These are phyloP conservation scores for Amphiprion percula DNA, from an alignment of 2,113 vertebrate species.

Conservation along the genomic window DNA sequence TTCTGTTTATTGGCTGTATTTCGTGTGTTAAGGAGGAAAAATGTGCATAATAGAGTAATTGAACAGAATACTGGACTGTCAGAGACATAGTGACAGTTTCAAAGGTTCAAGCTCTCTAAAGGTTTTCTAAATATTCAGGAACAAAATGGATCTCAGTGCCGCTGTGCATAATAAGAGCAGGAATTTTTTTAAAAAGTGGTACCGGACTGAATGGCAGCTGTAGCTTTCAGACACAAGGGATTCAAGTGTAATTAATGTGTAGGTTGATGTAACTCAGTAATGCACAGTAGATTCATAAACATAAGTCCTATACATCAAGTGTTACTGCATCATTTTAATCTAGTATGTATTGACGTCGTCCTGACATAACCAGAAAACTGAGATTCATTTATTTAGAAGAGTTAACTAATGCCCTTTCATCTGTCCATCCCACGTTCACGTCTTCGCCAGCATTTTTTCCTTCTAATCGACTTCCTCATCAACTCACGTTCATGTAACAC, in stretches of 20 bases:
- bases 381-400: neutral
- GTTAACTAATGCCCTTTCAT: neutral
- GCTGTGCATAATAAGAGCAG: constrained; percentile 4
- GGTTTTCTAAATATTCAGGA: constrained; percentile 18
- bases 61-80: neutral
- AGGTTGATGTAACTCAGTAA: neutral
- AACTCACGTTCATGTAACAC: neutral
- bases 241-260: neutral
- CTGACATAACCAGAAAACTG: too few relatives aligned
- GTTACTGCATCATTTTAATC: too few relatives aligned
- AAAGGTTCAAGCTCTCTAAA: constrained; percentile 37
- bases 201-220: neutral
- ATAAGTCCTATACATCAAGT: too few relatives aligned
- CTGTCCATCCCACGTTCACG: neutral
- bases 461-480: neutral
- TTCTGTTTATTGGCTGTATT: constrained; percentile 17
- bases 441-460: constrained; percentile 26
- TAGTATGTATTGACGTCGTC: too few relatives aligned
- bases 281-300: too few relatives aligned
- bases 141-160: constrained; percentile 32
- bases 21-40: constrained; percentile 18
- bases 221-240: neutral
- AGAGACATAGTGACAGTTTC: neutral
- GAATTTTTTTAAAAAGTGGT: neutral
- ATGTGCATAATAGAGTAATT: constrained; percentile 27